Evolutionary conservation across 2,113 vertebrate species (phyloP).

Genomic region (Hepsetus odoe): DNA sequence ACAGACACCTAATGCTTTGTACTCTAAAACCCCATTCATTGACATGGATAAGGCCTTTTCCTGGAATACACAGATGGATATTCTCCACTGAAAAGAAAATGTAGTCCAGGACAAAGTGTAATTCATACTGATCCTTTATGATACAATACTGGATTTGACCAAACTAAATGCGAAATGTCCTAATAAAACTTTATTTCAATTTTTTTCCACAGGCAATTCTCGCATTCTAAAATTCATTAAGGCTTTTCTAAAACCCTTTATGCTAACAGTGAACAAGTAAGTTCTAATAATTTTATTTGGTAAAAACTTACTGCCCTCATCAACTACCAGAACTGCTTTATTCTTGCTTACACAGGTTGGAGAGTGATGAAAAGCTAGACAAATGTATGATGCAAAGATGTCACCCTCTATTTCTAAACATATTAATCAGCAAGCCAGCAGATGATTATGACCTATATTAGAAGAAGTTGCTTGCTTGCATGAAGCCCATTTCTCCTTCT

Average conservation of each 20-base stretch:
- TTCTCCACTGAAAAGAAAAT: too few species aligned
- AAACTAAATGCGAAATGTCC: not conserved
- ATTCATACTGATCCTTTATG: too few species aligned
- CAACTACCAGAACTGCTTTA: not conserved
- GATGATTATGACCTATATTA: too few species aligned
- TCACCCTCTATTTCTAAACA: not conserved
- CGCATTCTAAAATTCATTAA: slow-evolving; percentile 72
- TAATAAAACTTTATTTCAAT: slow-evolving; percentile 3
- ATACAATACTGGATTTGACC: not conserved
- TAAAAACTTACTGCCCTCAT: not conserved
- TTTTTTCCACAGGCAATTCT: slow-evolving; percentile 71
- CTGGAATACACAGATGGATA: too few species aligned
- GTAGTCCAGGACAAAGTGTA: too few species aligned
- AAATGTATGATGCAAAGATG: not conserved
- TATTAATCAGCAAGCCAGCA: too few species aligned
- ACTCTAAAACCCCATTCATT: too few species aligned
- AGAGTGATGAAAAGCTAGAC: not conserved
- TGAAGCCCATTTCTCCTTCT: too few species aligned
- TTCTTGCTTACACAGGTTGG: too few species aligned
- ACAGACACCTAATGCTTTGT: too few species aligned
- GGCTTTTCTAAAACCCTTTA: slow-evolving; percentile 69
- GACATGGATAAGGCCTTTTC: too few species aligned
- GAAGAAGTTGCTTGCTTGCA: too few species aligned
- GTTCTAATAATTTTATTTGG: slow-evolving; percentile 18
- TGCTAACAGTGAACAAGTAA: slow-evolving; percentile 76